Evolutionary conservation across 2,797 vertebrate genomes (phyloP), one percentile per base, ranked within the genome.

Genomic region (Lindbergichthys nudifrons): DNA sequence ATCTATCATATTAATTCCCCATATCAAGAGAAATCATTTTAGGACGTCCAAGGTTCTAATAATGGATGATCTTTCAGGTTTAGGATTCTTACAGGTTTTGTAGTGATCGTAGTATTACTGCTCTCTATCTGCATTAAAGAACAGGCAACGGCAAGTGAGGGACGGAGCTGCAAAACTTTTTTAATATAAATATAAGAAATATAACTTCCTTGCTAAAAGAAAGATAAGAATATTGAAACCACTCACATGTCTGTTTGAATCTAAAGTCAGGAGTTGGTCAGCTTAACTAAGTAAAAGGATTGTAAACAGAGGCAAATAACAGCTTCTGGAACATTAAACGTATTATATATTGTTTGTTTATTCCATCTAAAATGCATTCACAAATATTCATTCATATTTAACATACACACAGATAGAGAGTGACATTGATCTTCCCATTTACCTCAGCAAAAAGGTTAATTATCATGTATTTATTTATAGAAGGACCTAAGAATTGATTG

Each of bases 21-120:
- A 3, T 41, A 76, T 77, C 60, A 70, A 67, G 59, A 51, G 39
- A 75, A 68, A 74, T 36, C 32, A 18, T 51, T 71, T 77, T 76
- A 77, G 77, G 70, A n/a, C 54, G 67, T 19, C 19, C 41, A 51
- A 74, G 54, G 67, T 60, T 65, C 15, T 5, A 8, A 3, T 48
- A 59, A 85, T 53, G 72, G 47, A 81, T 79, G 41, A 18, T 32
- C 48, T 68, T 72, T 69, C 51, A 52, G 43, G 8, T 43, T 43
- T 30, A 50, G 41, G 47, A 50, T 52, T 65, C 18, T 67, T 51
- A 54, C 23, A 48, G 41, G 15, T 66, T 79, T 68, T 48, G 2
- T 61, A 70, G 60, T 48, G 62, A 84, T 83, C 51, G 48, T 58
- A 48, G 23, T 41, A 39, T 74, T 69, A 13, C 5, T 41, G 32